phyloP scores from a whole-genome alignment of 2,797 vertebrate genomes.

The Neosilurus hyrtlii region DNA sequence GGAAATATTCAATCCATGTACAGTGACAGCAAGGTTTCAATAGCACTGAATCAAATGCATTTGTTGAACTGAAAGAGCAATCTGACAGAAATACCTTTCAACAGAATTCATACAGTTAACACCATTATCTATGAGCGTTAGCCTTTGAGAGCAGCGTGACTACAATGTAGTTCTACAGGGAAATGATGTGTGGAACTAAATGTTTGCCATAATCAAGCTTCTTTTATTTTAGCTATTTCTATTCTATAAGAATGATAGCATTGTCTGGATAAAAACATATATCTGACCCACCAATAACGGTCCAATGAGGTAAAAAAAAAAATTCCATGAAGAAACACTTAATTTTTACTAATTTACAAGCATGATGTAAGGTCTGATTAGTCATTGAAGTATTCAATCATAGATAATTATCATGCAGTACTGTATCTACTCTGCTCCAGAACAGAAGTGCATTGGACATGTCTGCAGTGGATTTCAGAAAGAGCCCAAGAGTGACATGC shows the following conservation, averaged over 20 bases:
- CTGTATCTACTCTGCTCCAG: background rate
- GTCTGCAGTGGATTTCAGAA: background rate
- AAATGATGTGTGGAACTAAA: background rate
- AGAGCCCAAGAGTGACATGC: background rate
- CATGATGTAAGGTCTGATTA: background rate
- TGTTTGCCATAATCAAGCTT: background rate
- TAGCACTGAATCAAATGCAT: background rate
- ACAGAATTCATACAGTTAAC: background rate
- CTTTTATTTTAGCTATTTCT: background rate
- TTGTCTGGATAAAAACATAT: background rate
- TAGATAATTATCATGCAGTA: background rate
- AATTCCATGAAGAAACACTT: background rate
- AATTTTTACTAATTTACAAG: background rate
- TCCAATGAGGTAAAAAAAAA: background rate
- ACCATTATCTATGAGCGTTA: background rate
- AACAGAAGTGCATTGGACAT: background rate
- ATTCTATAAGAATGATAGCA: background rate
- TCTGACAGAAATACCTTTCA: background rate
- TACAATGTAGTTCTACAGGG: background rate
- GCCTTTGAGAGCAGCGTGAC: background rate
- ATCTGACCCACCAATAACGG: background rate
- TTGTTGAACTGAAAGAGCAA: background rate
- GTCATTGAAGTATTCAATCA: background rate
- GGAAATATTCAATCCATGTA: slow-evolving; percentile 1
- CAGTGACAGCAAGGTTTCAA: background rate